Conservation (phyloP, 2,113 vertebrate species). For the Chinchilla lanigera region DNA sequence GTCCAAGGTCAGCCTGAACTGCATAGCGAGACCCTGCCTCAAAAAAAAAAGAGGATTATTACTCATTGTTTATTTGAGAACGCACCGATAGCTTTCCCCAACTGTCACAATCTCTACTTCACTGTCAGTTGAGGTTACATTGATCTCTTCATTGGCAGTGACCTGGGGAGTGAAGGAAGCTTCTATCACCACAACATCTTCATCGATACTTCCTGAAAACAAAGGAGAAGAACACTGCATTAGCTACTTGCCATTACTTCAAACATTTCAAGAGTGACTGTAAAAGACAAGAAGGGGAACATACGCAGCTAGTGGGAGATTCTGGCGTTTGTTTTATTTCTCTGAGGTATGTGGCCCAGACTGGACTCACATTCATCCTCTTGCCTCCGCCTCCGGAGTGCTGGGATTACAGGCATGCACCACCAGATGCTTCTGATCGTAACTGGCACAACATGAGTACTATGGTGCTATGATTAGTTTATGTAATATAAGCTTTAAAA, state of each 20-base stretch:
- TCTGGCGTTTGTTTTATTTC: neutral
- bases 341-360: neutral
- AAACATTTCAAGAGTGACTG: neutral
- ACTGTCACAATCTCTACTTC: constrained; percentile 99
- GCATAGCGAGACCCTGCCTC: no score
- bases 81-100: constrained; percentile 96
- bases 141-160: constrained; percentile 98
- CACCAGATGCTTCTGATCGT: neutral
- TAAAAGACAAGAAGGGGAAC: neutral
- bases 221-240: constrained; percentile 1
- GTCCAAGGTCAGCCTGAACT: no score
- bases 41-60: neutral
- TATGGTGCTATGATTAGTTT: neutral
- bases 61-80: neutral
- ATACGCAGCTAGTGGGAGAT: neutral
- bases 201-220: constrained; percentile 93
- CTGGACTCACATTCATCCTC: neutral
- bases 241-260: neutral
- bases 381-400: neutral
- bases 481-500: neutral
- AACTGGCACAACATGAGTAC: neutral
- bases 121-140: constrained; percentile 99
- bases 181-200: constrained; percentile 99
- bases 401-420: neutral
- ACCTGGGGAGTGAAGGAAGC: constrained; percentile 95